Base-by-base conservation (phyloP, 2,797 vertebrate genomes). In the Dryobates pubescens region DNA sequence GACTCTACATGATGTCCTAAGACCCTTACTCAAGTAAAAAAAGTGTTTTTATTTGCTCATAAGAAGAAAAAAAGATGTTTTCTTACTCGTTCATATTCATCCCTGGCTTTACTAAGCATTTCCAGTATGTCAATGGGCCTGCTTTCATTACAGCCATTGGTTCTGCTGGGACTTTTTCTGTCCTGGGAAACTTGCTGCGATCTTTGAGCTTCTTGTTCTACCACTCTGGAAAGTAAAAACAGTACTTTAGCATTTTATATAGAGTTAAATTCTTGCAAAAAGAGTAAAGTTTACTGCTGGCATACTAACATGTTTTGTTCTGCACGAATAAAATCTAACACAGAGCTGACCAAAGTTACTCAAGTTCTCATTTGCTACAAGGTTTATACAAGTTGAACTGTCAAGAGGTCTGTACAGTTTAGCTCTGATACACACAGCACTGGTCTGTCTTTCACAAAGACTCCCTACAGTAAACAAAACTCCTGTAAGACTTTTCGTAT, bases 91-190 rank as follows among this genome's bases (percentile, higher is more conserved):
- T 99, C 98, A 82, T 99, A 99, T 86, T 99, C 99, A 95, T 99
- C 99, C 97, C 99, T 99, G 89, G 99, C 99, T 97, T 99, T 99
- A 97, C 98, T 99, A 51, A 99, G 99, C 95, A 99, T 98, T 95
- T 99, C 98, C 95, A 99, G 95, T 96, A 99, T 99, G 96, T 99
- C 99, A 41, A 99, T 98, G 57, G 98, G 97, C 63, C 97, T 97
- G 22, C 98, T 97, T 82, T 98, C 98, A 81, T 95, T 93, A 26
- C 98, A 98, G 51, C 98, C 98, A 32, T 99, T 99, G 79, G 98
- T 97, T 89, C 97, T 98, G 89, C 88, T 97, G 17, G 98, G 97
- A 68, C 98, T 98, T 69, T 95, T 97, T 92, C 98, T 97, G 77
- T 98, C 98, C 30, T 98, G 98, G 16, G 98, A 98, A 49, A 93